Conservation (phyloP, 1,140 invertebrate species). For the Pogonus chalceus region DNA sequence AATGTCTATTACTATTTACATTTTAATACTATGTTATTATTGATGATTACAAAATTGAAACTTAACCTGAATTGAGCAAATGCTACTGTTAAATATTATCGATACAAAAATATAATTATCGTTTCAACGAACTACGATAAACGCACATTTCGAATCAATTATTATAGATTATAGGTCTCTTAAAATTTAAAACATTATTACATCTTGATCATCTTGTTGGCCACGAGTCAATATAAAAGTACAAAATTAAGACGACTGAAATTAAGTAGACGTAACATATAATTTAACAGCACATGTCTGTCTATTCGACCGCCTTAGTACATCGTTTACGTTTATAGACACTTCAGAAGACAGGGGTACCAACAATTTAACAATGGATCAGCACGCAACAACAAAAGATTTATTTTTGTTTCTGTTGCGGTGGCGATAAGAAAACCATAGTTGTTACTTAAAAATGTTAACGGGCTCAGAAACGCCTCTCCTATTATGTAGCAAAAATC, state of each 20-base stretch:
- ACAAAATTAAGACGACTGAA: no score
- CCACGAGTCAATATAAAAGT: not conserved
- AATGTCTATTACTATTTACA: no score
- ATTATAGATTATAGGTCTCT: not conserved
- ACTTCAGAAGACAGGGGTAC: not conserved
- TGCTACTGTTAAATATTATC: no score
- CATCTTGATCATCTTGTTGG: no score
- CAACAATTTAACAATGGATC: not conserved
- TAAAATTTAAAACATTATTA: no score
- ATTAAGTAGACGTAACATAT: not conserved
- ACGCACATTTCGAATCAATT: not conserved
- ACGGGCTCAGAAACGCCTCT: not conserved
- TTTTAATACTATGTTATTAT: no score
- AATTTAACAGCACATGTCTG: not conserved
- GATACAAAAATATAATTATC: no score
- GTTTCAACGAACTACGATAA: no score
- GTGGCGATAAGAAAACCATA: conserved; percentile 1
- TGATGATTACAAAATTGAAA: no score
- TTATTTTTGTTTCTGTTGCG: not conserved
- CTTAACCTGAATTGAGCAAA: no score
- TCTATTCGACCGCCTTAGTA: not conserved
- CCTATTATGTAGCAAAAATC: not conserved
- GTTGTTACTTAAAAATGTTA: conserved; percentile 5
- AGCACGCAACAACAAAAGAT: not conserved
- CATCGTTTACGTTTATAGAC: not conserved